Evolutionary conservation across 2,797 vertebrate genomes (phyloP).

Genomic region (Peromyscus attwateri): DNA sequence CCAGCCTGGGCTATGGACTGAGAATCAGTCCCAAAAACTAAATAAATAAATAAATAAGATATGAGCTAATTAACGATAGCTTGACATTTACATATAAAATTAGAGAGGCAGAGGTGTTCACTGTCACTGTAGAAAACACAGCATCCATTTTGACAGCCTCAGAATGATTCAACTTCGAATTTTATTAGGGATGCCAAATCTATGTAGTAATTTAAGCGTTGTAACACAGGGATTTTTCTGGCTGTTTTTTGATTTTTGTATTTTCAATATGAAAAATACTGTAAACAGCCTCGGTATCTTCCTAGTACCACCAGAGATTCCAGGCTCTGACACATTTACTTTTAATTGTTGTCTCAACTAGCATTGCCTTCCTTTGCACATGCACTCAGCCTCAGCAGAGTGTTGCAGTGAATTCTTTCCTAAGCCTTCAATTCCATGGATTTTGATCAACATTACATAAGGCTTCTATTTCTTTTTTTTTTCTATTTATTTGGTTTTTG

Average conservation of each 20-base stretch:
- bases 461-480: neutral
- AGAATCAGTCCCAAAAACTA: neutral
- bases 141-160: conserved; percentile 2
- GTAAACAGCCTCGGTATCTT: neutral
- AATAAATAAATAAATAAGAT: neutral
- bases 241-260: neutral
- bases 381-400: accelerated
- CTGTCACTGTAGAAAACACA: neutral
- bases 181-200: neutral
- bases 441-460: neutral
- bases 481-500: neutral
- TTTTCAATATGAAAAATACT: neutral
- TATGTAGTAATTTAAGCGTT: neutral
- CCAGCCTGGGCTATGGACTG: too few species aligned
- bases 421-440: neutral
- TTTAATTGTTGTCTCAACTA: neutral
- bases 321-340: neutral
- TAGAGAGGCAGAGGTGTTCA: neutral
- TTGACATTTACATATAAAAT: neutral
- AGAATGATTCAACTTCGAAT: neutral
- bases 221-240: neutral
- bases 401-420: neutral
- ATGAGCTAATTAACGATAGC: neutral
- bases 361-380: neutral
- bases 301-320: neutral